Evolutionary conservation across 2,888 invertebrate species (phyloP).

Genomic region (Ennomos erosarius): DNA sequence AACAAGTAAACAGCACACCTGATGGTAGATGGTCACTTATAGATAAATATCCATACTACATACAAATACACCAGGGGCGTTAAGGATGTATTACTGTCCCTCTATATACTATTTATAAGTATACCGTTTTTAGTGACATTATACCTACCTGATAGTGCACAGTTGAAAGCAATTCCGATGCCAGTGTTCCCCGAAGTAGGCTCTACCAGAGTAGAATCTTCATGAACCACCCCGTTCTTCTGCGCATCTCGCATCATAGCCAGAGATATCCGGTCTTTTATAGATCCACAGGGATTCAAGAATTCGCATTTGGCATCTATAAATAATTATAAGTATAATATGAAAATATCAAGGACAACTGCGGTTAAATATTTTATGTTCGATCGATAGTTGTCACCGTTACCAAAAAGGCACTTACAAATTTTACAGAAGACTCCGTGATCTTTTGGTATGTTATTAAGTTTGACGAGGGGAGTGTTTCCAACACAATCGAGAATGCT

Average conservation of each 20-base stretch:
- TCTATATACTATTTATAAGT: no score
- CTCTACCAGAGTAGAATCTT: constrained; percentile 94
- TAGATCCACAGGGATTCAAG: constrained; percentile 97
- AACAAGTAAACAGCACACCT: no score
- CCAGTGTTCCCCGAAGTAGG: constrained; percentile 94
- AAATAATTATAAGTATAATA: constrained; percentile 20
- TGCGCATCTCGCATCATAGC: constrained; percentile 97
- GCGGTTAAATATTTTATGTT: no score
- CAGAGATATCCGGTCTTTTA: constrained; percentile 95
- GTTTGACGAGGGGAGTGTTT: constrained; percentile 90
- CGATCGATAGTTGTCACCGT: not conserved
- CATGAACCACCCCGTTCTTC: constrained; percentile 89
- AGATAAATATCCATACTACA: no score
- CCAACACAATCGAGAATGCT: constrained; percentile 91
- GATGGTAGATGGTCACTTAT: no score
- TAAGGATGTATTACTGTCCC: no score
- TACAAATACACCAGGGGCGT: no score
- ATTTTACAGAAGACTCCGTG: constrained; percentile 92
- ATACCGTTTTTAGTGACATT: not conserved
- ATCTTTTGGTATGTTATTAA: constrained; percentile 90
- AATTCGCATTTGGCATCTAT: constrained; percentile 97
- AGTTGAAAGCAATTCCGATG: constrained; percentile 95
- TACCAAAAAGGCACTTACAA: constrained; percentile 85
- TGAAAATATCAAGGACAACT: not conserved
- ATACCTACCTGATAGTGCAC: constrained; percentile 87